These are phyloP conservation scores for Lomographa bimaculata DNA, from an alignment of 2,888 invertebrate genomes.

Conservation along the genomic window DNA sequence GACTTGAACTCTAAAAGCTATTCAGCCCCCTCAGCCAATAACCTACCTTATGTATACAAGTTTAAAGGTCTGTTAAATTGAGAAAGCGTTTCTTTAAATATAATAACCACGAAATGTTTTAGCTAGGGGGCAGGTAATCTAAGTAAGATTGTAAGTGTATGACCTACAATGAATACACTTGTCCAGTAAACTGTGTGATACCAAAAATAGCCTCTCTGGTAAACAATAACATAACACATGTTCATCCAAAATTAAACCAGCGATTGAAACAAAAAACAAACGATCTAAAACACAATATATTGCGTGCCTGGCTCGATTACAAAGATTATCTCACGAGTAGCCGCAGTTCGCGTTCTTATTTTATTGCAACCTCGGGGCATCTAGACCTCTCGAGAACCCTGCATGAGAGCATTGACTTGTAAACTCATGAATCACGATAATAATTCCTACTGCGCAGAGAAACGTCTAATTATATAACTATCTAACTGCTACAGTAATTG, in stretches of 20 bases:
- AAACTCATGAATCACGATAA: slow-evolving; percentile 13
- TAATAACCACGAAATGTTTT: too few species aligned
- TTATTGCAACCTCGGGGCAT: slow-evolving; percentile 19
- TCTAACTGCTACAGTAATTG: too few species aligned
- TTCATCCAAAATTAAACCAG: slow-evolving; percentile 13
- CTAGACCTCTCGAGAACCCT: slow-evolving; percentile 24
- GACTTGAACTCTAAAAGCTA: too few species aligned
- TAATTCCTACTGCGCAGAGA: slow-evolving; percentile 12
- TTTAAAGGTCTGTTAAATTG: too few species aligned
- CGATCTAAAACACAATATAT: slow-evolving; percentile 14
- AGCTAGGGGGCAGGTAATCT: too few species aligned
- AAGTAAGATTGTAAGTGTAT: too few species aligned
- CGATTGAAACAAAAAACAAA: slow-evolving; percentile 19
- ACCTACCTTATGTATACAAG: too few species aligned
- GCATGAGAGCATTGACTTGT: slow-evolving; percentile 22
- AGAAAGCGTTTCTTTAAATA: too few species aligned
- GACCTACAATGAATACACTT: too few species aligned
- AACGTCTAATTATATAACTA: slow-evolving; percentile 4
- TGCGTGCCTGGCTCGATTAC: slow-evolving; percentile 26
- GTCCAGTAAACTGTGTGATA: too few species aligned
- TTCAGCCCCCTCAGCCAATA: too few species aligned
- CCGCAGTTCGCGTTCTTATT: slow-evolving; percentile 11
- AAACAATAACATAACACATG: slow-evolving; percentile 11
- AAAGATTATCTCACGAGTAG: slow-evolving; percentile 16
- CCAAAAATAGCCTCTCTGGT: slow-evolving; percentile 3